Base-by-base conservation (phyloP, 2,888 invertebrate genomes). In the Drosophila silvestris region DNA sequence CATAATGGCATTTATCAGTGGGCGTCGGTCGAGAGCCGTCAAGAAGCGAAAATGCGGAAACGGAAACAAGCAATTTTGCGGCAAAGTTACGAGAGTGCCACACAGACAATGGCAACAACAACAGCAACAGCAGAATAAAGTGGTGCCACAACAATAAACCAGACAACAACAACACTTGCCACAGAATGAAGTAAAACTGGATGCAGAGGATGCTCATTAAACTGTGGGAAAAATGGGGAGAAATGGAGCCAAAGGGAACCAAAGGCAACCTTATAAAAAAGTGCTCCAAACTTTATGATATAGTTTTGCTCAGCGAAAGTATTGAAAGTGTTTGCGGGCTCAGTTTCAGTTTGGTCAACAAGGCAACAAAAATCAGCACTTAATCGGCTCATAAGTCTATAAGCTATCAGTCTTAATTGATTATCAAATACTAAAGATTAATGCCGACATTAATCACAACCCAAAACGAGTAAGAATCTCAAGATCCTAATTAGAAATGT, bases 11-110 rank as follows among this genome's bases (percentile, higher is more conserved):
- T 89, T 88, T 91, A 89, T 91, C 86, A 88, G 84, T 81, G 86
- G 79, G 82, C 79, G 85, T 61, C 71, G 61, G 73, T 58, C 66
- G 81, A 74, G 76, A 61, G 67, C 63, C 54, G 81, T 71, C 65
- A 65, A 66, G 77, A 88, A 67, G 74, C 70, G 71, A 81, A 74
- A 79, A 72, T 72, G 76, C 90, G 91, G 91, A 91, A 92, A 83
- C 91, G 92, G 92, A 92, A 92, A 91, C 89, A 92, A 92, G 92
- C 89, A 87, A 92, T 92, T 92, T 90, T 84, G 89, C 81, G 89
- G 86, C 85, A 87, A 85, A 91, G 82, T 91, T 91, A 89, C 89
- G 91, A 87, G 90, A 87, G 86, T 85, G 76, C 79, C 74, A 69
- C 74, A 72, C 81, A 89, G 81, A 85, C 88, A 89, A 70, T 69